Conservation (phyloP, 2,888 invertebrate genomes). For the Volucella bombylans region DNA sequence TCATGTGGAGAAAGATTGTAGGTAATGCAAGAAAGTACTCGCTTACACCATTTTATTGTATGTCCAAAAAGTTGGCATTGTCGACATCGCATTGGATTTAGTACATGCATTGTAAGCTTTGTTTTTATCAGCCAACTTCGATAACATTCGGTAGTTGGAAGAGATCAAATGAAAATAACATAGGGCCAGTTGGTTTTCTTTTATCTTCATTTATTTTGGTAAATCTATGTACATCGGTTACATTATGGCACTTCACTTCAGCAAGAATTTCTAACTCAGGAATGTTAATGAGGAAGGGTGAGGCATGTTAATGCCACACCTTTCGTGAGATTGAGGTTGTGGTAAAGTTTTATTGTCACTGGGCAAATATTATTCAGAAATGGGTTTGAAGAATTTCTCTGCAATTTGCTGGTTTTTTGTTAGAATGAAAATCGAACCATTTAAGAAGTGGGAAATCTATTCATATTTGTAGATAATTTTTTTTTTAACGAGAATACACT, state of each 20-base stretch:
- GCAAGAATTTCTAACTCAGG: neutral
- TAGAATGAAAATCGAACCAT: neutral
- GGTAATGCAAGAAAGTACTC: neutral
- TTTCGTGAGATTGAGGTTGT: neutral
- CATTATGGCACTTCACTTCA: conserved; percentile 4
- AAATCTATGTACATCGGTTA: conserved; percentile 6
- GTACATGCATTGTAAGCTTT: neutral
- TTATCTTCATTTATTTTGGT: neutral
- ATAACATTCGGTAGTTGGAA: neutral
- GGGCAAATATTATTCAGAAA: neutral
- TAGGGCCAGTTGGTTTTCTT: neutral
- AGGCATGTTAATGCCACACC: conserved; percentile 4
- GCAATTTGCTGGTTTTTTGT: conserved; percentile 2
- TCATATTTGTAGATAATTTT: neutral
- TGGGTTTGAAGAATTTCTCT: conserved; percentile 7
- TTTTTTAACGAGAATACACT: too few species aligned
- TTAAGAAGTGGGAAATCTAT: conserved; percentile 1
- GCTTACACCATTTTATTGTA: conserved; percentile 21
- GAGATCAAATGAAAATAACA: neutral
- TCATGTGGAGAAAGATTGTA: conserved; percentile 1
- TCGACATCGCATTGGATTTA: conserved; percentile 17
- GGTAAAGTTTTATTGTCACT: neutral
- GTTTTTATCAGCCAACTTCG: neutral
- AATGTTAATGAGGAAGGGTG: neutral
- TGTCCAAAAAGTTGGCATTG: conserved; percentile 22